phyloP scores from a whole-genome alignment of 2,888 invertebrate genomes.

The Drosophila anomelani region DNA sequence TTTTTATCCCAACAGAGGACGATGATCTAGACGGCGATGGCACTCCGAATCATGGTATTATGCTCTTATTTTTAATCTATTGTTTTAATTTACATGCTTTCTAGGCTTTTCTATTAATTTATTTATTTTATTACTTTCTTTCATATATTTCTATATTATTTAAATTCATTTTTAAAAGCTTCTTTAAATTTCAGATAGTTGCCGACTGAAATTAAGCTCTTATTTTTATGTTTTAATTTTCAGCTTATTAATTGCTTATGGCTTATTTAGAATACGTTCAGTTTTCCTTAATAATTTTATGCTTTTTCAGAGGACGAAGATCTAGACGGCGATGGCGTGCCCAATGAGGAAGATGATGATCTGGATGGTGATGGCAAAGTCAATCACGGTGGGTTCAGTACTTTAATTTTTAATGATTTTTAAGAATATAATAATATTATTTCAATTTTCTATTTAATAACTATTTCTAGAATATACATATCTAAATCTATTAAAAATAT shows the following conservation, averaged over 20 bases:
- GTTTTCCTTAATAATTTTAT: not conserved
- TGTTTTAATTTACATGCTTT: conserved; percentile 52
- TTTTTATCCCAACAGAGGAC: conserved; percentile 54
- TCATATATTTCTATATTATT: no score
- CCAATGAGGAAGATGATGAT: conserved; percentile 65
- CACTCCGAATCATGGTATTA: conserved; percentile 74
- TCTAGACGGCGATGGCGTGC: conserved; percentile 84
- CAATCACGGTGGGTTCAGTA: conserved; percentile 35
- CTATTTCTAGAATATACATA: not conserved
- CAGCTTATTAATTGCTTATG: not conserved
- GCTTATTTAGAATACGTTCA: not conserved
- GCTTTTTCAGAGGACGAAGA: conserved; percentile 57
- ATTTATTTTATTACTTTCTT: not conserved
- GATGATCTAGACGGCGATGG: conserved; percentile 79
- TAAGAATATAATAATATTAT: no score
- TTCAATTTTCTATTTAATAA: not conserved
- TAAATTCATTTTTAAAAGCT: not conserved
- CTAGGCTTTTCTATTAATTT: not conserved
- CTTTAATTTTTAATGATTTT: not conserved
- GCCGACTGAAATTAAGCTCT: conserved; percentile 31
- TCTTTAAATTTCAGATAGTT: conserved; percentile 54
- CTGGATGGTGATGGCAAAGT: conserved; percentile 49
- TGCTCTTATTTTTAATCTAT: not conserved
- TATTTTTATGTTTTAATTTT: not conserved
- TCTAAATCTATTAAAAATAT: not conserved